Base-by-base conservation (phyloP, 1,140 invertebrate genomes). In the Drosophila jambulina region DNA sequence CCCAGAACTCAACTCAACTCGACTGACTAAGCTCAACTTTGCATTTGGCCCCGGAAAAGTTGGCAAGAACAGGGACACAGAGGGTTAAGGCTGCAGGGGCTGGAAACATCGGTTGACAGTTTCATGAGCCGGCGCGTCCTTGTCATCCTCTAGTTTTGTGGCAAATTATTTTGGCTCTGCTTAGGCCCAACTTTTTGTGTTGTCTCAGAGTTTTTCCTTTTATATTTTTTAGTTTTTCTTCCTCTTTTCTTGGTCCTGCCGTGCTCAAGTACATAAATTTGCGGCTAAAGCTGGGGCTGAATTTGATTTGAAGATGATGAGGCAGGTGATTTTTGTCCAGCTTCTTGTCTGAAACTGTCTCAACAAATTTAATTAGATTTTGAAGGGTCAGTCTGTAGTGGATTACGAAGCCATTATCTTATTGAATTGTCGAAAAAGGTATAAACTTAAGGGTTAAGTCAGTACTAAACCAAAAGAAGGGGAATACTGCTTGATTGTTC, bases 41-140 rank as follows among this genome's bases (percentile, higher is more conserved):
- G 84, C 84, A 86, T 86, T 87, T 76, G 62, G 63, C 54, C 62
- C 69, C 57, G 51, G 51, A 49, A 79, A 86, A 78, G 60, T 78
- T 78, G 53, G 53, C 53, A 6, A 38, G 56, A 36, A 32, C 27
- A 19, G 49, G 19, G 27, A 38, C 13, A 40, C 21, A 42, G 51
- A 36, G 53, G 61, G 53, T 45, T 48, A 72, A 34, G 38, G 27
- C 23, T 48, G 36, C 34, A 17, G 43, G 42, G 58, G 17, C 23
- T 38, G 29, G 38, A 43, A 34, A 40, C 51, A 49, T 75, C 72
- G 75, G 75, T 78, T 78, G 75, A 78, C 75, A 78, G 63, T 78
- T 78, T 69, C 64, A 75, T 75, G 70, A 56, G 48, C 40, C 71
- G 42, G 71, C 34, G 59, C 53, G 70, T 51, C 70, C 70, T 54